Evolutionary conservation across 2,888 invertebrate species (phyloP).

Genomic region (Helleia helle): DNA sequence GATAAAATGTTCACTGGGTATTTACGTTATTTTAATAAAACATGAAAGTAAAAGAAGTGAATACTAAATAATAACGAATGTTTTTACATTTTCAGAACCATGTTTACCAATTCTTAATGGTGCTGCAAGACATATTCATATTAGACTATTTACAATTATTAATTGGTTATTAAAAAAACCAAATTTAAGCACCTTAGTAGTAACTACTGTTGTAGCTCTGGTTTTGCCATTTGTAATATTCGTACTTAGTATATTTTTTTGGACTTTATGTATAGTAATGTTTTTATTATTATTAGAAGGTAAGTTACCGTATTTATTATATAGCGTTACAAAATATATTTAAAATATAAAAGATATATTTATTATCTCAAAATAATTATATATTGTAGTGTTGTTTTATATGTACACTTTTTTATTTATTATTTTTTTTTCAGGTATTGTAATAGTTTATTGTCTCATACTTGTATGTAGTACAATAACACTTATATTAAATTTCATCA

Average conservation of each 20-base stretch:
- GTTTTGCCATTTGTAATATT: conserved; percentile 27
- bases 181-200: conserved; percentile 22
- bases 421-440: background rate
- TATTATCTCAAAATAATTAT: too few relatives aligned
- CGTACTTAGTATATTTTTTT: conserved; percentile 14
- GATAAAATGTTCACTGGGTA: conserved; percentile 35
- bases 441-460: background rate
- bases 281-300: background rate
- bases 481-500: background rate
- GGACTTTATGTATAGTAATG: background rate
- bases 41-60: background rate
- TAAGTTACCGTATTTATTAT: background rate
- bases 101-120: conserved; percentile 9
- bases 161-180: conserved; percentile 27
- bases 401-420: too few relatives aligned
- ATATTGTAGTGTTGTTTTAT: too few relatives aligned
- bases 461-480: background rate
- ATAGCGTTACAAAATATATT: too few relatives aligned
- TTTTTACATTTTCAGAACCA: conserved; percentile 17
- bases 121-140: conserved; percentile 7
- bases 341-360: too few relatives aligned
- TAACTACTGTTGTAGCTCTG: conserved; percentile 21
- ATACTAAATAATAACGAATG: background rate
- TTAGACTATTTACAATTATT: conserved; percentile 10
- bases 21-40: conserved; percentile 14